Evolutionary conservation across 2,888 invertebrate species (phyloP).

Genomic region (Drosophila neotestacea): DNA sequence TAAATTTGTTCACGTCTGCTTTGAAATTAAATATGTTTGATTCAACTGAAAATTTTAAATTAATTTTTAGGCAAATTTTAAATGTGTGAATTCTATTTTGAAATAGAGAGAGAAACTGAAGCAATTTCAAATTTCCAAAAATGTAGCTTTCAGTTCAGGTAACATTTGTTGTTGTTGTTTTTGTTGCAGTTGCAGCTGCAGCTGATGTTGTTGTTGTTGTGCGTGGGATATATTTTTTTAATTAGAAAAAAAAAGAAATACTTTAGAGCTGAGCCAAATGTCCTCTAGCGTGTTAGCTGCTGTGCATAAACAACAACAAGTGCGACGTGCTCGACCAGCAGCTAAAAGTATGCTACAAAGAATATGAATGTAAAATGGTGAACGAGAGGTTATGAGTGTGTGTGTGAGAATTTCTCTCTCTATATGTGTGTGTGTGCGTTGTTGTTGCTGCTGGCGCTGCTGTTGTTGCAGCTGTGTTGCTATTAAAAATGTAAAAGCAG

Average conservation of each 20-base stretch:
- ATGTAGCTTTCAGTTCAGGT: slow-evolving; percentile 10
- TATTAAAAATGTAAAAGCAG: slow-evolving; percentile 68
- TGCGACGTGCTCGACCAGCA: slow-evolving; percentile 47
- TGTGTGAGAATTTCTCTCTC: slow-evolving; percentile 9
- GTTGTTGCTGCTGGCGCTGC: slow-evolving; percentile 33
- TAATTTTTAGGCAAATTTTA: slow-evolving; percentile 15
- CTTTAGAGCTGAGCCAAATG: slow-evolving; percentile 22
- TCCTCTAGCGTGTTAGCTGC: slow-evolving; percentile 37
- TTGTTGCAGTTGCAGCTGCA: background rate
- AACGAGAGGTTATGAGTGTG: slow-evolving; percentile 23
- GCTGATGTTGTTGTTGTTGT: slow-evolving; percentile 17
- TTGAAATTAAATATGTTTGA: slow-evolving; percentile 2
- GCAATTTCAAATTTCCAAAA: slow-evolving; percentile 17
- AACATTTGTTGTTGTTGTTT: slow-evolving; percentile 15
- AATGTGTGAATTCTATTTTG: background rate
- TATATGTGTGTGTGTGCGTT: slow-evolving; percentile 12
- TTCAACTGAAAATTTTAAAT: slow-evolving; percentile 4
- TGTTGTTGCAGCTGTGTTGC: slow-evolving; percentile 27
- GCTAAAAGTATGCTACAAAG: slow-evolving; percentile 72
- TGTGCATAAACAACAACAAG: slow-evolving; percentile 42
- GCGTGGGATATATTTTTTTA: slow-evolving; percentile 61
- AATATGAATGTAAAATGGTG: slow-evolving; percentile 51
- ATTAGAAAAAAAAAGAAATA: slow-evolving; percentile 51
- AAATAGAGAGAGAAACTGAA: background rate
- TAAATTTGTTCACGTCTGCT: slow-evolving; percentile 16